These are phyloP conservation scores for Orgyia antiqua DNA, from an alignment of 2,888 invertebrate genomes.

Conservation along the genomic window DNA sequence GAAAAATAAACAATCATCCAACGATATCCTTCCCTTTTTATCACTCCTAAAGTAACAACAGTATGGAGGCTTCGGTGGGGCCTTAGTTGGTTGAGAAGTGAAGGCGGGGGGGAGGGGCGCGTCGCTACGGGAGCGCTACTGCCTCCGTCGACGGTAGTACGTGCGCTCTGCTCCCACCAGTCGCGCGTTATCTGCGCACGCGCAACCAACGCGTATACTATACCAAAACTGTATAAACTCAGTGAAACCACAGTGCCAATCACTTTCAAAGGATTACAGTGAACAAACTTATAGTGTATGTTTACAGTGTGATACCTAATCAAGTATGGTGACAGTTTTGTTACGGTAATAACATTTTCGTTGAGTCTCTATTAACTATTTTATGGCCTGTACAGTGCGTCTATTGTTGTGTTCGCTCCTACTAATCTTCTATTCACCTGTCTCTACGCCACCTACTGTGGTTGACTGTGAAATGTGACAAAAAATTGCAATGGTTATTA, in stretches of 20 bases:
- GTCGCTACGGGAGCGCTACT: constrained; percentile 70
- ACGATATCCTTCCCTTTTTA: constrained; percentile 72
- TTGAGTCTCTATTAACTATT: constrained; percentile 60
- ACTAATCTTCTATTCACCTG: constrained; percentile 72
- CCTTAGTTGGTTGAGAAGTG: constrained; percentile 26
- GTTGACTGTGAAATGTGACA: constrained; percentile 74
- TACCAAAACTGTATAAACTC: constrained; percentile 30
- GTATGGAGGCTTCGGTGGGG: constrained; percentile 55
- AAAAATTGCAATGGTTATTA: constrained; percentile 70
- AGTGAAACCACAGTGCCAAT: constrained; percentile 34
- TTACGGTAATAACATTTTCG: constrained; percentile 45
- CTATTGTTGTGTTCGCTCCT: constrained; percentile 67
- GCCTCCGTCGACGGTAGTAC: constrained; percentile 71
- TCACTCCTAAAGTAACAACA: constrained; percentile 65
- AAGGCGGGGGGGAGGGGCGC: constrained; percentile 31
- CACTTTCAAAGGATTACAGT: constrained; percentile 62
- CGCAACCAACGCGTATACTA: constrained; percentile 51
- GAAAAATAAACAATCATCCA: constrained; percentile 72
- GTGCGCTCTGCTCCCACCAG: constrained; percentile 67
- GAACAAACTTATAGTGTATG: constrained; percentile 33
- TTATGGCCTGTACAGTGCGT: constrained; percentile 64
- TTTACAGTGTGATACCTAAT: constrained; percentile 29
- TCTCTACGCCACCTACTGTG: constrained; percentile 55
- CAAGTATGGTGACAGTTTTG: constrained; percentile 39
- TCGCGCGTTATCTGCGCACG: constrained; percentile 62